Base-by-base conservation (phyloP, 92 coral and sea anemone species). In the Umimayanthus chanpuru region DNA sequence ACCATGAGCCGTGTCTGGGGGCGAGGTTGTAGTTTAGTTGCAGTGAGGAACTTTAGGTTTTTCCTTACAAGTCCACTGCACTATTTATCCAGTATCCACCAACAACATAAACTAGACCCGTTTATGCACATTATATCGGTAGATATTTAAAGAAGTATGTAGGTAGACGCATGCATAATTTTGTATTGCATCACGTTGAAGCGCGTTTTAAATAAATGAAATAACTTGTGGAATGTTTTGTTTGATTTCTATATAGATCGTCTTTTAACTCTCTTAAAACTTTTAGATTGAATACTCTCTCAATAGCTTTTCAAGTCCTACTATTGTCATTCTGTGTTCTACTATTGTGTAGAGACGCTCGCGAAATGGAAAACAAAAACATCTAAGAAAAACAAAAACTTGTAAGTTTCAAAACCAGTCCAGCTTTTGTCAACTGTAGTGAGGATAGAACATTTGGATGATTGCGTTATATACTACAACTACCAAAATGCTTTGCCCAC, bases 171-270 rank as follows among this genome's bases (percentile, higher is more conserved):
- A n/a, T 10, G 82, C 82, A 78, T 49, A 6, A 78, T 49, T 78
- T 78, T 78, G 67, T 78, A 78, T 38, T 16, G 82, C 66, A 78
- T 47, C 40, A 71, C 76, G 66, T 30, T 10, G 20, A 44, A 78
- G 18, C 26, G 21, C 36, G 76, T 28, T 78, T 49, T 26, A 6
- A 44, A 44, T 55, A 78, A 78, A 25, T 78, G 6, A 76, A 41
- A 4, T 76, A 25, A 41, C 82, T n/a, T 76, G n/a, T 76, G n/a
- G 43, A 40, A 76, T 40, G 23, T 76, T 76, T 76, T 76, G 14
- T 3, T 15, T 39, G 47, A 49, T 78, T n/a, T 16, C 36, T 32
- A 32, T 32, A 32, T 53, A 11, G 18, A 53, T 14, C 58, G 18
- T 53, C 4, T 16, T 53, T 16, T 53, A 11, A 53, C 58, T 53